Percentiles rank a stretch among this genome's conserved stretches.
phyloP scores from a whole-genome alignment of 2,888 invertebrate genomes.

The Nomada ruficornis region DNA sequence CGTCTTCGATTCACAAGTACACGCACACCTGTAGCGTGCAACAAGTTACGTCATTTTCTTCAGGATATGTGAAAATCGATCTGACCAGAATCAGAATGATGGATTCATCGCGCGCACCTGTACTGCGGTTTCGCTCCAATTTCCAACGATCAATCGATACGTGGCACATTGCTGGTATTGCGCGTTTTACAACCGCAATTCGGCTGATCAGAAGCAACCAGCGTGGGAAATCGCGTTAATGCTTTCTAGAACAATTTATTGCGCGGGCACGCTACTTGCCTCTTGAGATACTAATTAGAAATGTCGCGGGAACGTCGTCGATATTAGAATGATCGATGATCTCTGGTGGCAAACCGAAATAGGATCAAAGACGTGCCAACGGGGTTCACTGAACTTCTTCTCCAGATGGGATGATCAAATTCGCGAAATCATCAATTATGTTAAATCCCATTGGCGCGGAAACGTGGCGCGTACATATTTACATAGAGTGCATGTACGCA shows the following conservation, averaged over 20 bases:
- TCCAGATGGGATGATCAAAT: background rate
- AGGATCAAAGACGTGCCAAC: background rate
- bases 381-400: conserved; percentile 2
- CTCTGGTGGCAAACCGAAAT: background rate
- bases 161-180: conserved; percentile 46
- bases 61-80: conserved; percentile 44
- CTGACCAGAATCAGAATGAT: conserved; percentile 17
- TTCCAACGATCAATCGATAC: conserved; percentile 56
- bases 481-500: too few relatives aligned
- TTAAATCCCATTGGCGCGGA: background rate
- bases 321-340: background rate
- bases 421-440: conserved; percentile 5
- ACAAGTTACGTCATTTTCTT: conserved; percentile 39
- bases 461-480: background rate
- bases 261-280: conserved; percentile 9
- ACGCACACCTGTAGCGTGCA: conserved; percentile 4
- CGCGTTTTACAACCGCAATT: conserved; percentile 57
- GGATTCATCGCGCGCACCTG: conserved; percentile 56
- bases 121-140: conserved; percentile 55
- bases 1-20: conserved; percentile 11
- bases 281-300: background rate
- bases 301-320: background rate
- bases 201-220: conserved; percentile 38
- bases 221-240: conserved; percentile 53
- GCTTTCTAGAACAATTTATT: conserved; percentile 44